These are phyloP conservation scores for Trematomus loennbergii DNA, from an alignment of 2,113 vertebrate species.

Conservation along the genomic window DNA sequence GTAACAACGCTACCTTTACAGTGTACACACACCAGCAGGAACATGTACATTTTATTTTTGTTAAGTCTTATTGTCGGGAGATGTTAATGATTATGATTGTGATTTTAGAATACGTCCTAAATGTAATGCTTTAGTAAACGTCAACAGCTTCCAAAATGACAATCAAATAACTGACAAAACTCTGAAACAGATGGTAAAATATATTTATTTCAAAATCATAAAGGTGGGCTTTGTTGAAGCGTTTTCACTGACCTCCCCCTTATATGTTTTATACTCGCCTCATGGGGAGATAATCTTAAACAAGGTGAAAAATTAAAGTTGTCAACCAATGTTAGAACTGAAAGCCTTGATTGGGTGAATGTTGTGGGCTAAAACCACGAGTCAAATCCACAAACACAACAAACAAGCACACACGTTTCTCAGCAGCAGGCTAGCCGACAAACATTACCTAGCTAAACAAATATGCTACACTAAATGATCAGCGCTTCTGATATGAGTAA, in stretches of 20 bases:
- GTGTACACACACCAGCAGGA: not conserved
- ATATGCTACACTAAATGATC: accelerated
- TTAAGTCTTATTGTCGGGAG: not conserved
- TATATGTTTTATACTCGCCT: not conserved
- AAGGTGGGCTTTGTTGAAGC: not conserved
- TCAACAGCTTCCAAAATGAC: not conserved
- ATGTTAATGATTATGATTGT: not conserved
- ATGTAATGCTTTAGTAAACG: too few species aligned
- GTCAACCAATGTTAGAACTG: not conserved
- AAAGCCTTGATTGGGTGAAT: not conserved
- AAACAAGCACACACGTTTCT: not conserved
- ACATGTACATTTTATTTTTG: not conserved
- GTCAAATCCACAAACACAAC: not conserved
- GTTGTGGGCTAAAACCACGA: constrained; percentile 4
- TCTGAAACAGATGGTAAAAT: not conserved
- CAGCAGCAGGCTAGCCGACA: not conserved
- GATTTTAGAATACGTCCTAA: too few species aligned
- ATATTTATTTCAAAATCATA: not conserved
- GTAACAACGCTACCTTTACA: not conserved
- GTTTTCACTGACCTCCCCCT: not conserved
- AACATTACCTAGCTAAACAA: not conserved
- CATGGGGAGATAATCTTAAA: not conserved
- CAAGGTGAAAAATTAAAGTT: not conserved
- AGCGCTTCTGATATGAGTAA: not conserved
- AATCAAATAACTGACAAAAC: not conserved